These are phyloP conservation scores for Mactra quadrangularis DNA, from an alignment of 1,140 invertebrate genomes.

Conservation along the genomic window DNA sequence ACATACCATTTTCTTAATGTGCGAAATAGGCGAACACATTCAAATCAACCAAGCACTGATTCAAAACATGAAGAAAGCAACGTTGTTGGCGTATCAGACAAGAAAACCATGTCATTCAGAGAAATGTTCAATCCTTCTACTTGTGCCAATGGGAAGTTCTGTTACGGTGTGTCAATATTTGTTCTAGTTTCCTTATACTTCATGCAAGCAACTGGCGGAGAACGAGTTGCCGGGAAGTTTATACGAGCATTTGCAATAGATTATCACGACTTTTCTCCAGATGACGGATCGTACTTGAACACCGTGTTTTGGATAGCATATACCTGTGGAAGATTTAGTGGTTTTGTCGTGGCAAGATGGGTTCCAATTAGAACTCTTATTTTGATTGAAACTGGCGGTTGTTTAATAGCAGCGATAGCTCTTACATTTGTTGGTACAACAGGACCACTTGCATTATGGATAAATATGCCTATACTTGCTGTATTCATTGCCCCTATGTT, in stretches of 20 bases:
- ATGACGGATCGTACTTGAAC: slow-evolving; percentile 65
- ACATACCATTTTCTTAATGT: not conserved
- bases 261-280: slow-evolving; percentile 54
- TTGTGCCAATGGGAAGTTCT: slow-evolving; percentile 62
- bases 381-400: slow-evolving; percentile 60
- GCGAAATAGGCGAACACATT: not conserved
- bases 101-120: not conserved
- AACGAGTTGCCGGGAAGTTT: slow-evolving; percentile 67
- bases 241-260: slow-evolving; percentile 68
- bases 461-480: slow-evolving; percentile 50
- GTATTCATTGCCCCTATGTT: slow-evolving; percentile 66
- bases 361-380: slow-evolving; percentile 65
- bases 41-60: not conserved
- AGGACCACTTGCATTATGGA: slow-evolving; percentile 55
- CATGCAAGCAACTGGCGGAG: slow-evolving; percentile 65
- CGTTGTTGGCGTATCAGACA: not conserved
- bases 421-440: slow-evolving; percentile 60
- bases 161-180: slow-evolving; percentile 66
- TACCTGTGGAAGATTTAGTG: slow-evolving; percentile 63
- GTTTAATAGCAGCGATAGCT: slow-evolving; percentile 39
- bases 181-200: slow-evolving; percentile 65
- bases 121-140: slow-evolving; percentile 65
- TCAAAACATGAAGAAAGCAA: not conserved
- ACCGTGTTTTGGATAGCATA: slow-evolving; percentile 71
- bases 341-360: slow-evolving; percentile 63